phyloP scores from a whole-genome alignment of 2,797 vertebrate species.

The Merluccius polli region DNA sequence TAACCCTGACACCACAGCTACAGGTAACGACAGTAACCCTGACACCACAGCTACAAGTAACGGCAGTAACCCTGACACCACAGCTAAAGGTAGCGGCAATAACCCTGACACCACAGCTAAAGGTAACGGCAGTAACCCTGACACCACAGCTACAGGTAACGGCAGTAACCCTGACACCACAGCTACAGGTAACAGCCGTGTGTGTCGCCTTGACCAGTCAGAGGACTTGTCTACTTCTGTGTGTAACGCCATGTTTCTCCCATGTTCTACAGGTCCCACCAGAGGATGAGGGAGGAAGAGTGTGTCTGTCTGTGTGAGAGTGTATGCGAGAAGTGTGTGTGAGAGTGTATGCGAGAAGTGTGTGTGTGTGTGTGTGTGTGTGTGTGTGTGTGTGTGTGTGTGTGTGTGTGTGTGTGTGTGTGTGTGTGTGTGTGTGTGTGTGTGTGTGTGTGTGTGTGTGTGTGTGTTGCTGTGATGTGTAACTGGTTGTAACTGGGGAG shows the following conservation, averaged over 20 bases:
- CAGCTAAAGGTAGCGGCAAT: constrained; percentile 17
- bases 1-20: background rate
- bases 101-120: background rate
- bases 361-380: no score
- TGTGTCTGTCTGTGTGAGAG: no score
- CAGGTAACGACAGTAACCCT: background rate
- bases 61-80: constrained; percentile 62
- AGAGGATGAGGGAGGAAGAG: background rate
- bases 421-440: background rate
- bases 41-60: background rate
- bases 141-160: background rate
- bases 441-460: background rate
- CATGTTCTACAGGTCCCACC: background rate
- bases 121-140: no score
- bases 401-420: background rate
- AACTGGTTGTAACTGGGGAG: no score
- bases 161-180: background rate
- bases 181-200: no score
- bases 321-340: no score
- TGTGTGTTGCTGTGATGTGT: background rate
- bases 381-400: background rate
- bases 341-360: no score
- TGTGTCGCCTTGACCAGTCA: no score
- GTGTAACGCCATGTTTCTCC: background rate
- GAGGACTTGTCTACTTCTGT: no score